A percentile compares a stretch with the other conserved stretches of the same genome.
Conservation (phyloP, 2,113 vertebrate genomes). For the chimpanzee (Pan troglodytes) region NHGRI_mPanTro3-v2.1_pri NC_086015.1:114252501-114253000, state of each 20-base stretch:
- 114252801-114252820: constrained; percentile 15
- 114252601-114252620: constrained; percentile 16
- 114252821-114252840: constrained; percentile 48
- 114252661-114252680: constrained; percentile 28
- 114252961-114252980: neutral
- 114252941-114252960: neutral
- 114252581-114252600: neutral
- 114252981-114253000: neutral
- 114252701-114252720: constrained; percentile 13
- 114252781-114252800: constrained; percentile 51
- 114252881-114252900: constrained; percentile 4
- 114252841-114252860: neutral
- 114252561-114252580: neutral
- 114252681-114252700: neutral
- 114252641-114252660: neutral
- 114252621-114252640: neutral
- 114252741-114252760: constrained; percentile 22
- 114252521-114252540: neutral
- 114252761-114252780: constrained; percentile 17
- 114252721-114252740: neutral
- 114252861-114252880: constrained; percentile 33
- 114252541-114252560: neutral
- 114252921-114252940: neutral
- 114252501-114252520: neutral
- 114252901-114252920: neutral